These are phyloP conservation scores for Phortica okadai DNA, from an alignment of 2,888 invertebrate genomes.

Conservation along the genomic window DNA sequence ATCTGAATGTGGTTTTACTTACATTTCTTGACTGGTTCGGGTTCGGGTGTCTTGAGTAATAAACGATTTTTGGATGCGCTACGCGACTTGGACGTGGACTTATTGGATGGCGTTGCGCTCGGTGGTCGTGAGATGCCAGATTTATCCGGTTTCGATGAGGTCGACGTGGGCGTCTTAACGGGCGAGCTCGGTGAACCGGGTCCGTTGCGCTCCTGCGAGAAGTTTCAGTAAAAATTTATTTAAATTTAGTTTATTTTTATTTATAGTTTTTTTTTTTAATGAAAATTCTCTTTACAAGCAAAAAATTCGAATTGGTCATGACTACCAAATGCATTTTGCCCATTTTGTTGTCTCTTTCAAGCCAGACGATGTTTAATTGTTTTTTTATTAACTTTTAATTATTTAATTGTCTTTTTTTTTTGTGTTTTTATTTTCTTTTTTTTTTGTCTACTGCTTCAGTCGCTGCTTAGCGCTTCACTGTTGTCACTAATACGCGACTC, in stretches of 20 bases:
- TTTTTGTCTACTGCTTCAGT: slow-evolving; percentile 25
- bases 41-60: slow-evolving; percentile 84
- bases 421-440: slow-evolving; percentile 13
- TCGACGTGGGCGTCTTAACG: slow-evolving; percentile 81
- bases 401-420: slow-evolving; percentile 25
- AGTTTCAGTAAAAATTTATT: background rate
- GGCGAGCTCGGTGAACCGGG: slow-evolving; percentile 83
- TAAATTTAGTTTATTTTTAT: background rate
- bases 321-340: slow-evolving; percentile 70
- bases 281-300: slow-evolving; percentile 57
- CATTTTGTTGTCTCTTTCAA: slow-evolving; percentile 17
- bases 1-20: slow-evolving; percentile 41
- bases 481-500: slow-evolving; percentile 40
- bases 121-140: slow-evolving; percentile 75
- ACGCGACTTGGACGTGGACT: slow-evolving; percentile 74
- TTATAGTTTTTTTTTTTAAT: background rate
- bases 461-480: slow-evolving; percentile 39
- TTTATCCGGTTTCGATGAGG: slow-evolving; percentile 74
- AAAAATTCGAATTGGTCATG: slow-evolving; percentile 63
- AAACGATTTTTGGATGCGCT: slow-evolving; percentile 76
- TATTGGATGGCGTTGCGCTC: slow-evolving; percentile 76
- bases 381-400: slow-evolving; percentile 14
- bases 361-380: background rate
- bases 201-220: slow-evolving; percentile 80
- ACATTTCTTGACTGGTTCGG: slow-evolving; percentile 85